These are phyloP conservation scores for Morpho helenor DNA, from an alignment of 2,888 invertebrate species.

Conservation along the genomic window DNA sequence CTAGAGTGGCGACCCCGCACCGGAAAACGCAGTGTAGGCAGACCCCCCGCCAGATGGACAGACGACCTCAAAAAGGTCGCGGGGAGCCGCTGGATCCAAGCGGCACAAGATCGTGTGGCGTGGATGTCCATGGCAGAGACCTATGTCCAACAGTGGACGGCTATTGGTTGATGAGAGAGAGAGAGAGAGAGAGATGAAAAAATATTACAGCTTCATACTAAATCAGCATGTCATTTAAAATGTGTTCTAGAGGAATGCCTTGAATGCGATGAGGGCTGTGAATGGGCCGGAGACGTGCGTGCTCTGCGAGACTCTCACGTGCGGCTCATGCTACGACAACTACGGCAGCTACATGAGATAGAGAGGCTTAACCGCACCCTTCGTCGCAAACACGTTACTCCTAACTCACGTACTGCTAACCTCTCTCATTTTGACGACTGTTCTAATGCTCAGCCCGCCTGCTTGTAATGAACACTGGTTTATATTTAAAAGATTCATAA, in stretches of 20 bases:
- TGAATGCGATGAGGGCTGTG: constrained; percentile 7
- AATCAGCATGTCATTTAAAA: not conserved
- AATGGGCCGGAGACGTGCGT: constrained; percentile 45
- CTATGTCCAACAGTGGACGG: too few relatives aligned
- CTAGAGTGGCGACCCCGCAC: too few relatives aligned
- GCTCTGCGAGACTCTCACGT: constrained; percentile 54
- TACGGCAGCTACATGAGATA: constrained; percentile 43
- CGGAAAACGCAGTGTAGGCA: too few relatives aligned
- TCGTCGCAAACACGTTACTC: constrained; percentile 9
- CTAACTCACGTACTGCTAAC: not conserved
- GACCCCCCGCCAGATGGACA: too few relatives aligned
- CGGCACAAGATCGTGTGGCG: too few relatives aligned
- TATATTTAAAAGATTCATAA: not conserved
- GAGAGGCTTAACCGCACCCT: constrained; percentile 49
- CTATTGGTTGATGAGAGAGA: too few relatives aligned
- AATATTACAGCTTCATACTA: too few relatives aligned
- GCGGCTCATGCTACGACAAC: constrained; percentile 48
- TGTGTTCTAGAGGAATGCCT: constrained; percentile 1
- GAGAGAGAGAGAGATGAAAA: too few relatives aligned
- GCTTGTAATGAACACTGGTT: not conserved
- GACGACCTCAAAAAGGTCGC: too few relatives aligned
- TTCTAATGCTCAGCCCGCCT: not conserved
- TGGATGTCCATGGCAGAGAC: too few relatives aligned
- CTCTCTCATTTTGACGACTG: not conserved
- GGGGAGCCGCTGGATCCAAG: too few relatives aligned